Conservation (phyloP, 2,888 invertebrate genomes). For the Micoletzkya japonica region DNA sequence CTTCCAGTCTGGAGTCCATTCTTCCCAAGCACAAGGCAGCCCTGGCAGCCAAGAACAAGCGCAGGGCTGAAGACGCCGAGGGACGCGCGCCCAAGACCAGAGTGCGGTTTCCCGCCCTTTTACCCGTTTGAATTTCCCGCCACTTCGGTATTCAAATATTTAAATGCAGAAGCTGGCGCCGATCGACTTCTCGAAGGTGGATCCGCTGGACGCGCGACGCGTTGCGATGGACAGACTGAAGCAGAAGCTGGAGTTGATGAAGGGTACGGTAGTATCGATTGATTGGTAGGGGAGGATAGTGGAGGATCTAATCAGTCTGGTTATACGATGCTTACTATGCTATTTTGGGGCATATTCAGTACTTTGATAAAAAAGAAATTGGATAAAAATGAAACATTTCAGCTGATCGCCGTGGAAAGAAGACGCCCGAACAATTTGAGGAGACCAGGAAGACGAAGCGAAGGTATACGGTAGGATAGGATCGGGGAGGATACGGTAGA, state of each 20-base stretch:
- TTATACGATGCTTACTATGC: not conserved
- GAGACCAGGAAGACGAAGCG: constrained; percentile 43
- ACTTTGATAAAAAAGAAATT: not conserved
- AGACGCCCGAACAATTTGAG: constrained; percentile 28
- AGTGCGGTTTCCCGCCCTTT: no score
- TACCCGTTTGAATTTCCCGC: no score
- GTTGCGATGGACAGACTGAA: constrained; percentile 42
- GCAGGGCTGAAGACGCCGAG: no score
- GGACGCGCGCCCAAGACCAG: no score
- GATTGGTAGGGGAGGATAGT: not conserved
- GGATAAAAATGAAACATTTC: not conserved
- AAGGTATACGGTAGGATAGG: not conserved
- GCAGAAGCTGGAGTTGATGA: constrained; percentile 44
- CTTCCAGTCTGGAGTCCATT: no score
- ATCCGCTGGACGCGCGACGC: constrained; percentile 42
- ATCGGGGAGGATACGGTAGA: not conserved
- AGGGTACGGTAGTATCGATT: constrained; percentile 26
- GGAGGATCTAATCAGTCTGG: not conserved
- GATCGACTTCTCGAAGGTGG: constrained; percentile 35
- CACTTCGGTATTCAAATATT: not conserved
- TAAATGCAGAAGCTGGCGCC: constrained; percentile 33
- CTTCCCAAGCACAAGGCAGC: no score
- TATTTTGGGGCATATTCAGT: not conserved
- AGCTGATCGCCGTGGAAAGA: constrained; percentile 27
- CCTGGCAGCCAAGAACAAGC: no score